These are phyloP conservation scores for Drosophila gunungcola DNA, from an alignment of 1,140 invertebrate genomes.

Conservation along the genomic window DNA sequence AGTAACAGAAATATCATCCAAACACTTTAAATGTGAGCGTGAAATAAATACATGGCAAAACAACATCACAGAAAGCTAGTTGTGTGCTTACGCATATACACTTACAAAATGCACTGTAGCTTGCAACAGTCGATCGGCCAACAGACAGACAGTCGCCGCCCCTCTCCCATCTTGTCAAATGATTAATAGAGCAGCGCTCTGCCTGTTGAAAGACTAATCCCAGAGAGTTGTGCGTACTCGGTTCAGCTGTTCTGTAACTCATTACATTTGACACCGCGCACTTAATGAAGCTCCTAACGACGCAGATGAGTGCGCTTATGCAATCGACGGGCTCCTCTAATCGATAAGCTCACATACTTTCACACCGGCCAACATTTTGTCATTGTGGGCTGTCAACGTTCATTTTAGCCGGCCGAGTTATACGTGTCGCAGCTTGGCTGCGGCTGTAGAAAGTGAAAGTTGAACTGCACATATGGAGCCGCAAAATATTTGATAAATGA, in stretches of 20 bases:
- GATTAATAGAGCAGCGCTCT: constrained; percentile 48
- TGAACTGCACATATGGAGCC: constrained; percentile 20
- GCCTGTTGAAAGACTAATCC: constrained; percentile 17
- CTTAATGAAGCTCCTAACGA: constrained; percentile 53
- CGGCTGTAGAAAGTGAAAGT: constrained; percentile 60
- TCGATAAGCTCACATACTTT: constrained; percentile 55
- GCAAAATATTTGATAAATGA: constrained; percentile 52
- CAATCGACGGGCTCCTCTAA: constrained; percentile 42
- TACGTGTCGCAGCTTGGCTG: constrained; percentile 3
- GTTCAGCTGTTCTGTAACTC: constrained; percentile 39
- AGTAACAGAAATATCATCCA: constrained; percentile 18
- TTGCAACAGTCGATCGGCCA: constrained; percentile 15
- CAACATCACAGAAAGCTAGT: constrained; percentile 5
- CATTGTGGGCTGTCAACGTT: constrained; percentile 28
- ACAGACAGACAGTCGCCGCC: background rate
- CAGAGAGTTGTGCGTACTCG: constrained; percentile 37
- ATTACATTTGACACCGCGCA: constrained; percentile 45
- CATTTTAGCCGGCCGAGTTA: constrained; percentile 25
- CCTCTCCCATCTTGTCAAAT: constrained; percentile 6
- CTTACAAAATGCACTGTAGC: constrained; percentile 8
- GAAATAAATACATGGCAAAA: background rate
- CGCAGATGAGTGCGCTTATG: constrained; percentile 43
- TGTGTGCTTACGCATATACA: constrained; percentile 6
- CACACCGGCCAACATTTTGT: constrained; percentile 42
- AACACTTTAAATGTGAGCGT: background rate